Evolutionary conservation across 2,888 invertebrate genomes (phyloP).

Genomic region (Amiota communis): DNA sequence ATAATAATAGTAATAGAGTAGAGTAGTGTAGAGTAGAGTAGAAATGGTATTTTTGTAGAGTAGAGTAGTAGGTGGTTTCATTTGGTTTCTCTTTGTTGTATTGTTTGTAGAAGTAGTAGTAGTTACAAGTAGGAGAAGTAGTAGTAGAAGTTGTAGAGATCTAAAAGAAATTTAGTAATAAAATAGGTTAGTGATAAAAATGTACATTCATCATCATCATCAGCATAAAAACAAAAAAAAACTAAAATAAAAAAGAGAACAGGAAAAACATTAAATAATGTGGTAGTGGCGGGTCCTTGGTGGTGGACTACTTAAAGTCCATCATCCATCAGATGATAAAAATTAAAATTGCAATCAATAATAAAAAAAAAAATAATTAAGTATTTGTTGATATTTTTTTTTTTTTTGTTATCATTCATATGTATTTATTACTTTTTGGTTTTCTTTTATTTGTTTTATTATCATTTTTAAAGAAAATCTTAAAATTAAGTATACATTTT

Average conservation of each 20-base stretch:
- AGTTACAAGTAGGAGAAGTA: conserved; percentile 40
- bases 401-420: conserved; percentile 39
- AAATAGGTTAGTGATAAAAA: conserved; percentile 70
- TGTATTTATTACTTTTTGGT: conserved; percentile 23
- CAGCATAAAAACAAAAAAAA: conserved; percentile 33
- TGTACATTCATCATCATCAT: neutral
- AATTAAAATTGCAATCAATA: conserved; percentile 23
- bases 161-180: conserved; percentile 72
- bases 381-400: conserved; percentile 45
- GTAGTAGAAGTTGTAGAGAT: conserved; percentile 53
- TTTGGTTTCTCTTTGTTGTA: conserved; percentile 47
- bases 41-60: conserved; percentile 44
- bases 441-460: conserved; percentile 18
- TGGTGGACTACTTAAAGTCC: too few relatives aligned
- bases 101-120: conserved; percentile 50
- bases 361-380: conserved; percentile 44
- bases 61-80: conserved; percentile 36
- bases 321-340: neutral
- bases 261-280: conserved; percentile 21
- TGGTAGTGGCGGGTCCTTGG: too few relatives aligned
- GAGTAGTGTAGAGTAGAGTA: neutral
- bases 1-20: too few relatives aligned
- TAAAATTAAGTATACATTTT: conserved; percentile 54
- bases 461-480: conserved; percentile 38
- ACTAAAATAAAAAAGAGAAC: conserved; percentile 35